Percentiles rank a stretch among this genome's conserved stretches.
These are phyloP conservation scores for Lepidochitona cinerea DNA, from an alignment of 2,888 invertebrate genomes.

Conservation along the genomic window DNA sequence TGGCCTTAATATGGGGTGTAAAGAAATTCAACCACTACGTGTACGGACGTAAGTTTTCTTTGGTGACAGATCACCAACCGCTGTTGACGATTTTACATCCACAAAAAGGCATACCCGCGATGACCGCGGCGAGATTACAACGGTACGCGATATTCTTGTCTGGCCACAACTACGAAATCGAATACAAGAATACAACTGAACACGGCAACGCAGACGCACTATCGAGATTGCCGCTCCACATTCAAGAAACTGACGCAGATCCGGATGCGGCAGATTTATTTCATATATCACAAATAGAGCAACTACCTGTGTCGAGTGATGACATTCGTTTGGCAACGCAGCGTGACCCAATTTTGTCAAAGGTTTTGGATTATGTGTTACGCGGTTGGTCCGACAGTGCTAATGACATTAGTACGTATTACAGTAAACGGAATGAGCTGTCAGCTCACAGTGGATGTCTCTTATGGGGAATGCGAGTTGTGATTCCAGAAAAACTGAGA, in stretches of 20 bases:
- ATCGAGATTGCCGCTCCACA: background rate
- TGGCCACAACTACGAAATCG: slow-evolving; percentile 1
- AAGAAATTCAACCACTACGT: slow-evolving; percentile 30
- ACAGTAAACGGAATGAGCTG: slow-evolving; percentile 4
- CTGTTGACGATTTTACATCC: slow-evolving; percentile 3
- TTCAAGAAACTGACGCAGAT: background rate
- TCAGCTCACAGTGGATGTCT: background rate
- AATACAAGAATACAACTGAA: background rate
- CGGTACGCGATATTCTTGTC: slow-evolving; percentile 3
- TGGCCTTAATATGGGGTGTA: slow-evolving; percentile 37
- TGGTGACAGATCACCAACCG: slow-evolving; percentile 22
- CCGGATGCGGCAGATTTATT: slow-evolving; percentile 25
- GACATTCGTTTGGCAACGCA: background rate
- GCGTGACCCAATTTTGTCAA: background rate
- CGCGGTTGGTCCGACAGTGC: background rate
- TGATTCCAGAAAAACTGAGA: background rate
- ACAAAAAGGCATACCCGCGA: background rate
- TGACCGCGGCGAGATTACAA: slow-evolving; percentile 10
- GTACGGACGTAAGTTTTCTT: slow-evolving; percentile 56
- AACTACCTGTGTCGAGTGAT: background rate
- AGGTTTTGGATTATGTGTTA: background rate
- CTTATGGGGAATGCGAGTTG: slow-evolving; percentile 5
- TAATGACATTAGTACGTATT: background rate
- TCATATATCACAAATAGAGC: background rate
- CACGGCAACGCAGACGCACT: slow-evolving; percentile 6